Conservation (phyloP, 2,888 invertebrate species). For the Drosophila affinis region DNA sequence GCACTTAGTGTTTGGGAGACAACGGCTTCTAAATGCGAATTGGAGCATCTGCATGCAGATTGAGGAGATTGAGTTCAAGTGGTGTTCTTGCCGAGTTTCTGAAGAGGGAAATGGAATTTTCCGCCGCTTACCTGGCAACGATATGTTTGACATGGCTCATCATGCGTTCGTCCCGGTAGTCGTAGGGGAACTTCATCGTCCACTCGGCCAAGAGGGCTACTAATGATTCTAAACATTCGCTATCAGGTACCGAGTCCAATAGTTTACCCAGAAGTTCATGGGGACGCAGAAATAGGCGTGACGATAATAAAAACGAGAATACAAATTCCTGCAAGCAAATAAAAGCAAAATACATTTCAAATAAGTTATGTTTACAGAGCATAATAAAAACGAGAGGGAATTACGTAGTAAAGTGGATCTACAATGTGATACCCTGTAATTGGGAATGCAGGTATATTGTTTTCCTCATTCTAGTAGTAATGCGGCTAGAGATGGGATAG, state of each 20-base stretch:
- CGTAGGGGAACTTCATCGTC: conserved; percentile 84
- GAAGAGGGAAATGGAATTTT: neutral
- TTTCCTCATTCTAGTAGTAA: too few species aligned
- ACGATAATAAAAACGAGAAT: conserved; percentile 84
- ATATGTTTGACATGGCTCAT: conserved; percentile 84
- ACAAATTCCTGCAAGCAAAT: conserved; percentile 81
- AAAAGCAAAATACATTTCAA: neutral
- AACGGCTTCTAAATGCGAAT: conserved; percentile 83
- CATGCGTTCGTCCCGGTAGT: conserved; percentile 84
- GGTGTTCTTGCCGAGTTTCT: conserved; percentile 11
- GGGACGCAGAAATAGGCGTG: conserved; percentile 83
- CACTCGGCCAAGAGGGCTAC: conserved; percentile 83
- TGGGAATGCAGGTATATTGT: neutral
- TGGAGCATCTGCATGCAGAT: conserved; percentile 79
- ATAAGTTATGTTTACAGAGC: neutral
- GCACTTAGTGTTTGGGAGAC: conserved; percentile 84
- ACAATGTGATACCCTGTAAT: neutral
- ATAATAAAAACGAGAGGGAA: conserved; percentile 1
- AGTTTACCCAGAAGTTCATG: conserved; percentile 83
- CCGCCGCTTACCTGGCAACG: conserved; percentile 81
- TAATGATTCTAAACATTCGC: conserved; percentile 82
- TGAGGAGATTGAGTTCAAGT: conserved; percentile 11
- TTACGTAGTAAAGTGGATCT: neutral
- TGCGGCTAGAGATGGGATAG: too few species aligned
- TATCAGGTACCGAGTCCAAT: conserved; percentile 83